These are phyloP conservation scores for Cyphomyrus discorhynchus DNA, from an alignment of 2,113 vertebrate genomes.

Conservation along the genomic window DNA sequence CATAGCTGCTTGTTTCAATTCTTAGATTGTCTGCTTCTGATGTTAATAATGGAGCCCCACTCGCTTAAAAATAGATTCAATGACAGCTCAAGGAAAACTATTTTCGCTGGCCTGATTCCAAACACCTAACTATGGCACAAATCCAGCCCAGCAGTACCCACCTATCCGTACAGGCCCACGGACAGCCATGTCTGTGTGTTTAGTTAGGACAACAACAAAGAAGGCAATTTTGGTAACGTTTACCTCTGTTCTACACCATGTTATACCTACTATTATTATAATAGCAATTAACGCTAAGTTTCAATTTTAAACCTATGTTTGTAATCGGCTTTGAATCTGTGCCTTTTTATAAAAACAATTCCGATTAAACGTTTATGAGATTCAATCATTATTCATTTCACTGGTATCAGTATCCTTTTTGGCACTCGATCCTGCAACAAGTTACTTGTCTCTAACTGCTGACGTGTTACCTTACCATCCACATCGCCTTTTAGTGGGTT, in stretches of 20 bases:
- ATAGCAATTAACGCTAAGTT: not conserved
- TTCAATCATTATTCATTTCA: not conserved
- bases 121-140: not conserved
- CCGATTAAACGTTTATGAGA: not conserved
- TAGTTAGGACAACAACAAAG: not conserved
- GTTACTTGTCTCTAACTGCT: not conserved
- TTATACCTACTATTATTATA: not conserved
- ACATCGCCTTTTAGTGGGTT: not conserved
- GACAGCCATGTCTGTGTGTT: not conserved
- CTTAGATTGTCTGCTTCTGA: not conserved
- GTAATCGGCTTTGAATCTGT: not conserved
- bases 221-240: not conserved
- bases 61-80: not conserved
- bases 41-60: not conserved
- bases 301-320: not conserved
- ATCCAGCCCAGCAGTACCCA: not conserved
- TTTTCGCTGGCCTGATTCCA: constrained; percentile 13
- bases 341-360: not conserved
- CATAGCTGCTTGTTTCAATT: not conserved
- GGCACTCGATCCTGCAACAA: not conserved
- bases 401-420: not conserved
- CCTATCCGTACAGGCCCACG: not conserved
- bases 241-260: not conserved
- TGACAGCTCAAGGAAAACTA: constrained; percentile 16
- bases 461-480: not conserved